Conservation (phyloP, 2,888 invertebrate genomes). For the Orchestes rusci region DNA sequence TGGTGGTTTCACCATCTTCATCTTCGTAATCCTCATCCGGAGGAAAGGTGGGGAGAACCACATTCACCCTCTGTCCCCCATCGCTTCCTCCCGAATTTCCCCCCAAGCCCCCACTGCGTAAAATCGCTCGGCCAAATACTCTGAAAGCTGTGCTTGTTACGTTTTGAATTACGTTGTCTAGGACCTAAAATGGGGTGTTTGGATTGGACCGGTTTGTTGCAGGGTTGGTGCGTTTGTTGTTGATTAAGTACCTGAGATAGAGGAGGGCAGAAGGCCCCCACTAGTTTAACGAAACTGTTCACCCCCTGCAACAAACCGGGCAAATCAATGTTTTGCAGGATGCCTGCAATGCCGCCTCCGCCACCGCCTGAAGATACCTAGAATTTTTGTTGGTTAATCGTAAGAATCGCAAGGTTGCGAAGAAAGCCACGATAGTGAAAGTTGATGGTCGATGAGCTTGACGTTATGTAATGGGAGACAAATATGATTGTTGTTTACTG, state of each 20-base stretch:
- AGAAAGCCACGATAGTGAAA: no score
- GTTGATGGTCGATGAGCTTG: no score
- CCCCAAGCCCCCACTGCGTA: constrained; percentile 53
- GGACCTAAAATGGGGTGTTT: constrained; percentile 50
- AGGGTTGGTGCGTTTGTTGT: no score
- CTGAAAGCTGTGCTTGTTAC: constrained; percentile 66
- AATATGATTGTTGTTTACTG: no score
- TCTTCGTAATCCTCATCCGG: constrained; percentile 60
- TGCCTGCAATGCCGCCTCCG: constrained; percentile 32
- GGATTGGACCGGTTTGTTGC: background rate
- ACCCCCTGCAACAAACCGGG: constrained; percentile 38
- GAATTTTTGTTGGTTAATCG: background rate
- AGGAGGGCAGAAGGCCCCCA: constrained; percentile 41
- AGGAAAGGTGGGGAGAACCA: constrained; percentile 60
- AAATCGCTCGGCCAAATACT: constrained; percentile 66
- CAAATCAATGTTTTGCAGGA: constrained; percentile 37
- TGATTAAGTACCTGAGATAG: constrained; percentile 39
- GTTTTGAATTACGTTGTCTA: constrained; percentile 71
- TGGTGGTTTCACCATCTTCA: constrained; percentile 44
- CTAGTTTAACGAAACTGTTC: constrained; percentile 40
- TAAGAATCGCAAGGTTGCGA: background rate
- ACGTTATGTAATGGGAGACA: no score
- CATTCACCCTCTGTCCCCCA: constrained; percentile 51
- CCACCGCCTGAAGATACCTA: constrained; percentile 21
- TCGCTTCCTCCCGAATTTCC: constrained; percentile 41